Percentiles rank a stretch among this genome's conserved stretches.
These are phyloP conservation scores for Drosophila lowei DNA, from an alignment of 1,140 invertebrate genomes.

Conservation along the genomic window DNA sequence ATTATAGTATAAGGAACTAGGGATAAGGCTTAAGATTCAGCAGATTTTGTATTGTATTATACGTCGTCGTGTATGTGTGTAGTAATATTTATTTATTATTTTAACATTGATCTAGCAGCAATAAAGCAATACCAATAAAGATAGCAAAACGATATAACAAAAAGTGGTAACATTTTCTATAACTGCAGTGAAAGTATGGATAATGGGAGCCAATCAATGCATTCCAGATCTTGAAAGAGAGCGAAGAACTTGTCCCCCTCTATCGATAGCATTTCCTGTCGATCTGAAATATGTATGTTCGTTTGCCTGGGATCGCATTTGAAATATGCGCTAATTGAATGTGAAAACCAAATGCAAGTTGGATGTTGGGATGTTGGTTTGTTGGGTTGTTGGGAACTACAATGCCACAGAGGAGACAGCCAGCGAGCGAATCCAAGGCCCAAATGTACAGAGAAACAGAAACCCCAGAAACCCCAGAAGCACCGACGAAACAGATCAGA, in stretches of 20 bases:
- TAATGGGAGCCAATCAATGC: too few relatives aligned
- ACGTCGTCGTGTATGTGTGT: slow-evolving; percentile 43
- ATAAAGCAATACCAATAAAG: slow-evolving; percentile 71
- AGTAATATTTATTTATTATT: slow-evolving; percentile 79
- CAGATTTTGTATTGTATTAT: slow-evolving; percentile 44
- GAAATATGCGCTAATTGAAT: slow-evolving; percentile 81
- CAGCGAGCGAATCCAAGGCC: neutral
- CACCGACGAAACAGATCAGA: slow-evolving; percentile 44
- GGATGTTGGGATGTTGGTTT: neutral
- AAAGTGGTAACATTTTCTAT: neutral
- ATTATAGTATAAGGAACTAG: neutral
- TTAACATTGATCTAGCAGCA: slow-evolving; percentile 72
- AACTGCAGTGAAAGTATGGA: neutral
- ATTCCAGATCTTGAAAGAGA: too few relatives aligned
- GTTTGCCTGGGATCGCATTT: slow-evolving; percentile 36
- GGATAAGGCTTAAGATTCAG: slow-evolving; percentile 8
- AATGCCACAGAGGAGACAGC: slow-evolving; percentile 10
- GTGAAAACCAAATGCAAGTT: slow-evolving; percentile 73
- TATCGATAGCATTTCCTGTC: slow-evolving; percentile 53
- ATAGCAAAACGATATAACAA: slow-evolving; percentile 45
- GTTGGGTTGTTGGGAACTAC: neutral
- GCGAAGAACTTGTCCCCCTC: too few relatives aligned
- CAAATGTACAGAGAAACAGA: neutral
- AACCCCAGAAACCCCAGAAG: too few relatives aligned
- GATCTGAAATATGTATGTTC: slow-evolving; percentile 54